Evolutionary conservation across 2,888 invertebrate species (phyloP).

Genomic region (Zhengitettix transpicula): DNA sequence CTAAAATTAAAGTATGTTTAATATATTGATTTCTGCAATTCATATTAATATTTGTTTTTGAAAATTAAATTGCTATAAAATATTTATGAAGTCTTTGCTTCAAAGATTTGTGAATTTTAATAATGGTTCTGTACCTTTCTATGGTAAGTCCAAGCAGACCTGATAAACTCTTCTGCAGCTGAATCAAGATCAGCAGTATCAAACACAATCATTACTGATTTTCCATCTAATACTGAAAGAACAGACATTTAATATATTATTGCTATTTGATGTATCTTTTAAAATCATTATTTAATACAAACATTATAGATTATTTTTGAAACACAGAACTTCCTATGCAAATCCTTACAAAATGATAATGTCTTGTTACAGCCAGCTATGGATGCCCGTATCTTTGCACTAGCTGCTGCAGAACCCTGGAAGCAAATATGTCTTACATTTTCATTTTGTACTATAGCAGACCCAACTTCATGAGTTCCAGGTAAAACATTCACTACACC

Average conservation of each 20-base stretch:
- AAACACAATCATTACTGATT: constrained; percentile 32
- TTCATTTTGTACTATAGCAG: too few relatives aligned
- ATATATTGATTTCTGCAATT: too few relatives aligned
- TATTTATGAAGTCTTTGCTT: too few relatives aligned
- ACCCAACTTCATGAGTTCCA: constrained; percentile 21
- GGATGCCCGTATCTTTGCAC: too few relatives aligned
- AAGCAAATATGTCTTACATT: too few relatives aligned
- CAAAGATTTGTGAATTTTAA: too few relatives aligned
- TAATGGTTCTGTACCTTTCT: constrained; percentile 26
- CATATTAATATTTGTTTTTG: too few relatives aligned
- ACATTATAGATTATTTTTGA: background rate
- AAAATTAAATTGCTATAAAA: too few relatives aligned
- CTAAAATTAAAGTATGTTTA: too few relatives aligned
- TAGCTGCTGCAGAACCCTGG: too few relatives aligned
- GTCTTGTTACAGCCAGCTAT: background rate
- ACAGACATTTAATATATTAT: constrained; percentile 21
- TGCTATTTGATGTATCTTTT: background rate
- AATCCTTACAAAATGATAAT: background rate
- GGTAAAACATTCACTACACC: constrained; percentile 29
- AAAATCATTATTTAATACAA: too few relatives aligned
- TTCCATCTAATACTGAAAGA: constrained; percentile 24
- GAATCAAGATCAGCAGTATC: constrained; percentile 38
- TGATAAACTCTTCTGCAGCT: constrained; percentile 31
- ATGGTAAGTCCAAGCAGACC: constrained; percentile 34
- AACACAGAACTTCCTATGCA: background rate